These are phyloP conservation scores for Pampusana beccarii DNA, from an alignment of 2,113 vertebrate species.

Conservation along the genomic window DNA sequence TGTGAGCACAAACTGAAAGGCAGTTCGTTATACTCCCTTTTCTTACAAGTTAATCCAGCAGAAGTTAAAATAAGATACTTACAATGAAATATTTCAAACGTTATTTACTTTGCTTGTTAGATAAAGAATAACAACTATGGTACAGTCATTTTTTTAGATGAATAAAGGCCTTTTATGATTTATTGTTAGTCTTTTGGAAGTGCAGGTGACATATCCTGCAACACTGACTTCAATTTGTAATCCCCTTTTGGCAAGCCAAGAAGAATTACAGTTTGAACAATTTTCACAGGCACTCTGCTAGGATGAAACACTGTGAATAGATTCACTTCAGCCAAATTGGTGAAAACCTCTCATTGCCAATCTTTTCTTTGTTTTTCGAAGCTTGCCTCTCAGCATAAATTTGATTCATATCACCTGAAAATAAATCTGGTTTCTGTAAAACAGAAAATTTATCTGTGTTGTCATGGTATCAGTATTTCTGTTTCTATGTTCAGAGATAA, in stretches of 20 bases:
- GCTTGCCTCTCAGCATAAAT: conserved; percentile 27
- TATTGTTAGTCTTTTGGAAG: conserved; percentile 55
- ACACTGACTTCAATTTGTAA: conserved; percentile 35
- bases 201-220: conserved; percentile 63
- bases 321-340: conserved; percentile 40
- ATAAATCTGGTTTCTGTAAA: conserved; percentile 59
- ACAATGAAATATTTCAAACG: background rate
- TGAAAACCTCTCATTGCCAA: conserved; percentile 26
- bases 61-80: background rate
- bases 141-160: background rate
- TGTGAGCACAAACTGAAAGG: background rate
- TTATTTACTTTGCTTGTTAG: background rate
- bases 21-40: background rate
- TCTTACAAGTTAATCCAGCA: background rate
- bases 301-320: background rate
- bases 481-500: conserved; percentile 26
- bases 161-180: conserved; percentile 29
- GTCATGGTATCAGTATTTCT: conserved; percentile 45
- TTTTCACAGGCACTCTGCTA: conserved; percentile 10
- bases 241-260: conserved; percentile 45
- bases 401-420: conserved; percentile 69
- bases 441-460: conserved; percentile 48
- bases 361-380: conserved; percentile 60
- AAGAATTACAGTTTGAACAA: conserved; percentile 45
- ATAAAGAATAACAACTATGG: background rate